A percentile compares a stretch with the other conserved stretches of the same genome.
Conservation (phyloP, 2,797 vertebrate species). For the Meda fulgida region DNA sequence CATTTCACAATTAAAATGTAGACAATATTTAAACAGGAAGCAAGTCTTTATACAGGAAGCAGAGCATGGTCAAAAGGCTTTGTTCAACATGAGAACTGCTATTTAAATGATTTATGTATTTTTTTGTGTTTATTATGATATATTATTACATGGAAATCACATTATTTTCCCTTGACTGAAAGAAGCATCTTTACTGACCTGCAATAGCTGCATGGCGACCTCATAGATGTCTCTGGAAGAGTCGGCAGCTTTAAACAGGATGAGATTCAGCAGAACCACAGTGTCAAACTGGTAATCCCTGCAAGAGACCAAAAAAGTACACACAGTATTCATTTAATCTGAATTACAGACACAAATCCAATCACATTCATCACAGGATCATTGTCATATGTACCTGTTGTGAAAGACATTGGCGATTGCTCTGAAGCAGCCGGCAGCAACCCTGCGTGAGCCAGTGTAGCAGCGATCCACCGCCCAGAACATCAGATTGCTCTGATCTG, state of each 20-base stretch:
- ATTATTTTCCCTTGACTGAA: neutral
- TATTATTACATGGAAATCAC: neutral
- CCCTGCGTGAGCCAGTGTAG: conserved; percentile 93
- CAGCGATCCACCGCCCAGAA: conserved; percentile 98
- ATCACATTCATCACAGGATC: neutral
- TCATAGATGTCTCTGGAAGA: conserved; percentile 97
- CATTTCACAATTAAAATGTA: neutral
- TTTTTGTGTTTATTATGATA: neutral
- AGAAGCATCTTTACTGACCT: conserved; percentile 78
- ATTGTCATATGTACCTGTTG: conserved; percentile 83
- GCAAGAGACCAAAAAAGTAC: conserved; percentile 24
- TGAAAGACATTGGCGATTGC: conserved; percentile 98
- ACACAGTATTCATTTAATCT: neutral
- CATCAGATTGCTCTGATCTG: conserved; percentile 98
- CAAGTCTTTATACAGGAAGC: neutral
- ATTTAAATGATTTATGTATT: neutral
- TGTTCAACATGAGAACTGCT: neutral
- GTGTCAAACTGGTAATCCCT: conserved; percentile 99
- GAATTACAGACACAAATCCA: neutral
- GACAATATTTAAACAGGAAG: neutral
- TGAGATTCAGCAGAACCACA: conserved; percentile 97
- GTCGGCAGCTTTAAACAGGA: conserved; percentile 98
- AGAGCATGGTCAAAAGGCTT: neutral
- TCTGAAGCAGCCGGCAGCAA: conserved; percentile 95
- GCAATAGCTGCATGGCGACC: conserved; percentile 97